Base-by-base conservation (phyloP, 1,140 invertebrate genomes). In the Palaemon carinicauda region DNA sequence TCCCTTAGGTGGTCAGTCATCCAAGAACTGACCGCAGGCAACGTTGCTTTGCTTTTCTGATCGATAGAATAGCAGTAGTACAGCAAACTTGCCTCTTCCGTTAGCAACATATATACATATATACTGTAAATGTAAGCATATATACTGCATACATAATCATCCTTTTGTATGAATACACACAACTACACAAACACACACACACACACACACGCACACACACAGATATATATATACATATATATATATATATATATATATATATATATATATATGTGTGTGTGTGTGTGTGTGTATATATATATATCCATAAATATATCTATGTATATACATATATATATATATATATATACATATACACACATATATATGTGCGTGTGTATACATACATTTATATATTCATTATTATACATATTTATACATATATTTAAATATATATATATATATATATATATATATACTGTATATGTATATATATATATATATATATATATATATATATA, bases 161-260 rank as follows among this genome's bases (percentile, higher is more conserved):
- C 9, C n/a, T 4, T 52, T 12, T n/a, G 27, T 52, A 50, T 7
- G 50, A 5, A 27, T 31, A 77, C n/a, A 77, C 41, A 77, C 41
- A 77, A 7, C 9, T 33, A 77, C n/a, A 77, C 74, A 77, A 19
- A 50, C 41, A 15, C 41, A 77, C 41, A 77, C n/a, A 77, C 41
- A 77, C n/a, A 77, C 9, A 77, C n/a, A 77, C 4, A 77, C 41
- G 50, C 41, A 77, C 41, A 77, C 74, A 77, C 41, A 77, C 74
- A 77, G 41, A 77, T 31, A 77, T 31, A 77, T 33, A 77, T 33
- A 77, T 33, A 77, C 29, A 52, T 52, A 77, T 52, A 77, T 52
- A 77, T 52, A 77, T 52, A 77, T 52, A 77, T 52, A 77, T 52
- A 77, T 52, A 77, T 52, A 77, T 52, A 77, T 52, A 77, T 52